Conservation (phyloP, 2,888 invertebrate genomes). For the Andrena trimmerana region DNA sequence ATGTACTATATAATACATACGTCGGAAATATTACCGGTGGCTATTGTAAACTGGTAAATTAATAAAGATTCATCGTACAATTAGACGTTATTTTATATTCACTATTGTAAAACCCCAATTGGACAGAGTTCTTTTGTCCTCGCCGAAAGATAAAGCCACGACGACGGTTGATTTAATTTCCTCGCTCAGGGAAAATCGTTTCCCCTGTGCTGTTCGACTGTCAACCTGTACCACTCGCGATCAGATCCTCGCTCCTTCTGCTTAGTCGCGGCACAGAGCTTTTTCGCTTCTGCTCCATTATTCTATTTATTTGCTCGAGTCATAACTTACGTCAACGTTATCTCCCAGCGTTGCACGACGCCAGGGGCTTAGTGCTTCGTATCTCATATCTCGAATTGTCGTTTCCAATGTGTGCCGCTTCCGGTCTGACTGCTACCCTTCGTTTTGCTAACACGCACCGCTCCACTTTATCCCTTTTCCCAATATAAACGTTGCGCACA, state of each 20-base stretch:
- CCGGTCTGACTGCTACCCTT: conserved; percentile 17
- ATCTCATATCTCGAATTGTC: conserved; percentile 55
- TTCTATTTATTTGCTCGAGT: conserved; percentile 58
- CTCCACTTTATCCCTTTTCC: conserved; percentile 14
- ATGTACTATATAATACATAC: too few species aligned
- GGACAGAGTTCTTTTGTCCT: not conserved
- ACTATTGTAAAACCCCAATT: not conserved
- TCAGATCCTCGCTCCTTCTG: conserved; percentile 24
- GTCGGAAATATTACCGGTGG: too few species aligned
- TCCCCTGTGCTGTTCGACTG: conserved; percentile 18
- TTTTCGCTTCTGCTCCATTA: conserved; percentile 42
- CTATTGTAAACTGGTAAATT: too few species aligned
- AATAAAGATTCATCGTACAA: too few species aligned
- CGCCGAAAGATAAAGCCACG: not conserved
- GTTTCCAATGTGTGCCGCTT: conserved; percentile 53
- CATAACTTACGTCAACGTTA: conserved; percentile 63
- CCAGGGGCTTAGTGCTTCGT: conserved; percentile 50
- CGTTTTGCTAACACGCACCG: conserved; percentile 31
- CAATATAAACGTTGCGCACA: not conserved
- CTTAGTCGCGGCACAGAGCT: conserved; percentile 8
- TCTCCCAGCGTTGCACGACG: conserved; percentile 44
- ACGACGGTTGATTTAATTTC: conserved; percentile 39
- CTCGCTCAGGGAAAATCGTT: conserved; percentile 22
- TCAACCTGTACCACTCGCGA: conserved; percentile 23
- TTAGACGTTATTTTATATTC: not conserved